Conservation (phyloP, 2,797 vertebrate genomes). For the Macropodus opercularis region DNA sequence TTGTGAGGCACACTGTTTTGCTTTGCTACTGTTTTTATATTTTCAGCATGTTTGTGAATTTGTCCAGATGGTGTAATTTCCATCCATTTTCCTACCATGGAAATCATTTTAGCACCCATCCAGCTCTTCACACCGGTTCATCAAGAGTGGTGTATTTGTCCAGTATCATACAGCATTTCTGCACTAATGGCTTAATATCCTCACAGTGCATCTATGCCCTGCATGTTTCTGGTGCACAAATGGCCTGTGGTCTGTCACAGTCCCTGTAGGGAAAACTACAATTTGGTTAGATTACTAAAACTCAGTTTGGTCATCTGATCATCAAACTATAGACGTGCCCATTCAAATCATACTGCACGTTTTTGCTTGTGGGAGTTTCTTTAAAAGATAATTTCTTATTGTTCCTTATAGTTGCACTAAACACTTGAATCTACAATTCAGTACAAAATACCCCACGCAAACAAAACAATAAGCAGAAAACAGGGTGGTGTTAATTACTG, state of each 20-base stretch:
- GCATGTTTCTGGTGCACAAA: slow-evolving; percentile 18
- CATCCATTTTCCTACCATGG: background rate
- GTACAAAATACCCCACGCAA: slow-evolving; percentile 45
- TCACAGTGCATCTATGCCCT: slow-evolving; percentile 1
- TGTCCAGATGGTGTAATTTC: background rate
- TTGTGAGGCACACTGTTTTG: too few relatives aligned
- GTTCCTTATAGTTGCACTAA: too few relatives aligned
- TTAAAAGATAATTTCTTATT: too few relatives aligned
- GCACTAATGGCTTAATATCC: background rate
- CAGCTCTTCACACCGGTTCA: background rate
- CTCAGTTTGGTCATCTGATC: slow-evolving; percentile 50
- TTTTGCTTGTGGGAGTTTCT: slow-evolving; percentile 5
- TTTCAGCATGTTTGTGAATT: background rate
- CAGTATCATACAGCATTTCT: background rate
- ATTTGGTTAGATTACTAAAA: slow-evolving; percentile 50
- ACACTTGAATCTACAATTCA: slow-evolving; percentile 35
- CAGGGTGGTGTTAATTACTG: slow-evolving; percentile 48
- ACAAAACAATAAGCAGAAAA: slow-evolving; percentile 52
- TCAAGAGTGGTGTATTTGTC: background rate
- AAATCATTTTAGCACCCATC: background rate
- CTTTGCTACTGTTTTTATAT: background rate
- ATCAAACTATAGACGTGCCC: too few relatives aligned
- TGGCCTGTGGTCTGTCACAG: slow-evolving; percentile 31
- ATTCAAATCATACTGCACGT: background rate
- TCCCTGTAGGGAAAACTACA: slow-evolving; percentile 44